These are phyloP conservation scores for Elachura formosa DNA, from an alignment of 2,113 vertebrate genomes.

Conservation along the genomic window DNA sequence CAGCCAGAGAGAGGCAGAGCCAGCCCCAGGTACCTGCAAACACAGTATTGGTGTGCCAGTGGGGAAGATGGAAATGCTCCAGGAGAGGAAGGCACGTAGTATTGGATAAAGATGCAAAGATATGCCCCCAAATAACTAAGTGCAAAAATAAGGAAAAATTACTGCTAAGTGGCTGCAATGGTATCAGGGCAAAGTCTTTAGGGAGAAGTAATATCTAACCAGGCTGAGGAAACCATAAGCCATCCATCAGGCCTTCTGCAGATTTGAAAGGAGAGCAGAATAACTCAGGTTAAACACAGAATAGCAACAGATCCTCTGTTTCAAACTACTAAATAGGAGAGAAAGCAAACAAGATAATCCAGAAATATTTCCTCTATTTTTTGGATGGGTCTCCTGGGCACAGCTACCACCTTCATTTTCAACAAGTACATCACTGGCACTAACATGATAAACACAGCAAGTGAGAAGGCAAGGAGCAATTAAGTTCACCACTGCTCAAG, in stretches of 20 bases:
- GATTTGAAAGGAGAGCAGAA: neutral
- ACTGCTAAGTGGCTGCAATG: neutral
- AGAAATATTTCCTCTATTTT: neutral
- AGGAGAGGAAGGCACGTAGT: rapidly evolving
- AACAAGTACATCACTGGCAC: neutral
- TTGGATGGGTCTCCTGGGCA: neutral
- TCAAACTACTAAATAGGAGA: neutral
- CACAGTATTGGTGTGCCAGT: rapidly evolving
- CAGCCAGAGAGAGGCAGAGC: neutral
- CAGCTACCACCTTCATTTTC: neutral
- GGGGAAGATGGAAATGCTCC: neutral
- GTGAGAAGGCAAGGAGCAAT: neutral
- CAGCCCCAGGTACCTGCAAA: neutral
- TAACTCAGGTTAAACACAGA: neutral
- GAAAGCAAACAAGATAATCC: neutral
- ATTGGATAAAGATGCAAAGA: neutral
- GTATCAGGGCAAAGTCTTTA: neutral
- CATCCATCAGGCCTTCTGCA: neutral
- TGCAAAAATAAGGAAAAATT: neutral
- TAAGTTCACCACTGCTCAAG: neutral
- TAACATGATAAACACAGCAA: neutral
- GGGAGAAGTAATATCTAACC: neutral
- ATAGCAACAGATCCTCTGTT: neutral
- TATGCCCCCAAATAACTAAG: neutral
- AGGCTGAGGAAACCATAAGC: neutral